A percentile compares a stretch with the other conserved stretches of the same genome.
phyloP scores from a whole-genome alignment of 1,140 invertebrate species.

The Meloidogyne chitwoodi region DNA sequence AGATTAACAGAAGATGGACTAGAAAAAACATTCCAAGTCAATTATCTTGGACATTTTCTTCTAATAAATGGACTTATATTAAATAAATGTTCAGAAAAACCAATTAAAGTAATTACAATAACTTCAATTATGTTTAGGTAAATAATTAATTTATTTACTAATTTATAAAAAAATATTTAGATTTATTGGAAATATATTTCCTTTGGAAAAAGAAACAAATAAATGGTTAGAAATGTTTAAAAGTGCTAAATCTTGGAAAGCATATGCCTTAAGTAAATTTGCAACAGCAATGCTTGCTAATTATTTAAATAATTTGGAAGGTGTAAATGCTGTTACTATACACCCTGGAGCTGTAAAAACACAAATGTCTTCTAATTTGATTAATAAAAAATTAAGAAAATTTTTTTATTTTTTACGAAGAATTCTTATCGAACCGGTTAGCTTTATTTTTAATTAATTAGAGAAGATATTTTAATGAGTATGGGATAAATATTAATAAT shows the following conservation, averaged over 20 bases:
- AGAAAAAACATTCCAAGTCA: slow-evolving; percentile 27
- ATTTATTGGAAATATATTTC: slow-evolving; percentile 1
- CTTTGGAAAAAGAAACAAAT: neutral
- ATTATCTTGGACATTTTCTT: slow-evolving; percentile 26
- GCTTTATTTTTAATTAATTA: too few species aligned
- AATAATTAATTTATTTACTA: neutral
- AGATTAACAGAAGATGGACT: slow-evolving; percentile 17
- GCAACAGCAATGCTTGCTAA: slow-evolving; percentile 13
- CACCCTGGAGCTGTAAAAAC: slow-evolving; percentile 9
- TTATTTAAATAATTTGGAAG: slow-evolving; percentile 19
- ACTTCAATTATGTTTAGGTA: slow-evolving; percentile 18
- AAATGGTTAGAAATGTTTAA: slow-evolving; percentile 25
- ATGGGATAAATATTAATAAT: too few species aligned
- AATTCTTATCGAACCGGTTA: slow-evolving; percentile 3
- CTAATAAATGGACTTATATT: neutral
- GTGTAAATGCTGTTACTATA: slow-evolving; percentile 1
- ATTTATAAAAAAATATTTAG: neutral
- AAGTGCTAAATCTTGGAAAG: neutral
- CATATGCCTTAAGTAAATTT: slow-evolving; percentile 21
- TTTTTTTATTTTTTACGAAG: neutral
- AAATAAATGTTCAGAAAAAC: neutral
- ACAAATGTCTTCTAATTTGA: neutral
- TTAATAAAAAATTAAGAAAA: slow-evolving; percentile 3
- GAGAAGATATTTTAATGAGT: too few species aligned
- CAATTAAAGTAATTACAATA: slow-evolving; percentile 21